phyloP scores from a whole-genome alignment of 2,888 invertebrate species.

The Cremastobaeus sp. region DNA sequence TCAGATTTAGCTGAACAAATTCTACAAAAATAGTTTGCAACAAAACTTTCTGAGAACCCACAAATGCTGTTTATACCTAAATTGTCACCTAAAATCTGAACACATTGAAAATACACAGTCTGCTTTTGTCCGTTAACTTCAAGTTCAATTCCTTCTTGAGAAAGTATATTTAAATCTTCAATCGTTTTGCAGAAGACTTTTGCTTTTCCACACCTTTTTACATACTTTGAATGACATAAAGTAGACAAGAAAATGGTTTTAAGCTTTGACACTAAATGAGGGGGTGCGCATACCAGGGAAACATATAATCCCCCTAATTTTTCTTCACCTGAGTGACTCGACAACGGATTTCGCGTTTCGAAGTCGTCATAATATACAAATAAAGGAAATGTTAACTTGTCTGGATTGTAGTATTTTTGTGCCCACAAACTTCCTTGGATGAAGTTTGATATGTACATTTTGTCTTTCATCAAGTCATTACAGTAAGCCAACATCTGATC shows the following conservation, averaged over 20 bases:
- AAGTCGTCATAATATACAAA: slow-evolving; percentile 27
- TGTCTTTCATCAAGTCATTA: slow-evolving; percentile 15
- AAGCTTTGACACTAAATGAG: slow-evolving; percentile 34
- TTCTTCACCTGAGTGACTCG: slow-evolving; percentile 50
- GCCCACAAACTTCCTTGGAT: slow-evolving; percentile 2
- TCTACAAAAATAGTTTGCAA: slow-evolving; percentile 51
- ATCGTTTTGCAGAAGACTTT: slow-evolving; percentile 52
- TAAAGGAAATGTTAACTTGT: slow-evolving; percentile 12
- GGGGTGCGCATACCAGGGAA: slow-evolving; percentile 51
- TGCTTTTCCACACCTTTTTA: slow-evolving; percentile 50
- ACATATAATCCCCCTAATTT: slow-evolving; percentile 59
- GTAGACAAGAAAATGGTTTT: slow-evolving; percentile 49
- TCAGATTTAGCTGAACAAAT: slow-evolving; percentile 46
- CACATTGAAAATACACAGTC: slow-evolving; percentile 55
- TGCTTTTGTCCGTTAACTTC: slow-evolving; percentile 13
- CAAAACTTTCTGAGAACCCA: slow-evolving; percentile 59
- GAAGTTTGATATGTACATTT: slow-evolving; percentile 11
- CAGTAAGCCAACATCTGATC: slow-evolving; percentile 26
- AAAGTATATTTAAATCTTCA: slow-evolving; percentile 44
- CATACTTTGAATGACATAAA: slow-evolving; percentile 48
- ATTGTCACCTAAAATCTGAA: slow-evolving; percentile 58
- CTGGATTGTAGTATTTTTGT: slow-evolving; percentile 10
- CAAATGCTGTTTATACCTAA: slow-evolving; percentile 52
- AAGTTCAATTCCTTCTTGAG: slow-evolving; percentile 38
- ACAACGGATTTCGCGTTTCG: slow-evolving; percentile 42